phyloP scores from a whole-genome alignment of 2,797 vertebrate genomes.

The Florisuga fusca region DNA sequence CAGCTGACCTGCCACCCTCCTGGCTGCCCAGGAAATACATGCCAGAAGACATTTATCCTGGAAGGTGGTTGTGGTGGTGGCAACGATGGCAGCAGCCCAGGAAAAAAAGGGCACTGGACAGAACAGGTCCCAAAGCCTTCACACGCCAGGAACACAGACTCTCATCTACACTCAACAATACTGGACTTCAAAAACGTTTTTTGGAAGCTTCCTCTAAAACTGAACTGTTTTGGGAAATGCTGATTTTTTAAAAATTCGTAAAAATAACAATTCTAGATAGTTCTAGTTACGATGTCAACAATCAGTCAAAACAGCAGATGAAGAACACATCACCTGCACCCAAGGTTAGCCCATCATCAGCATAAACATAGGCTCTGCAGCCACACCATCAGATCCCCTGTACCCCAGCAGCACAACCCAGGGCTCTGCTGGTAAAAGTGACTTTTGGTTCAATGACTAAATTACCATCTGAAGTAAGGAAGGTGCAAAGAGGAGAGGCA shows the following conservation, averaged over 20 bases:
- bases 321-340: not conserved
- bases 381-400: not conserved
- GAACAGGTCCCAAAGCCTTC: not conserved
- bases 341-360: not conserved
- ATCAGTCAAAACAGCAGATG: not conserved
- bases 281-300: not conserved
- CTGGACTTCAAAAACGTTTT: not conserved
- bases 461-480: not conserved
- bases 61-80: not conserved
- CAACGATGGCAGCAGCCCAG: not conserved
- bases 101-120: not conserved
- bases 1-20: not conserved
- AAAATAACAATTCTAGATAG: not conserved
- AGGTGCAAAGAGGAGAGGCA: not conserved
- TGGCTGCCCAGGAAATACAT: rapidly evolving
- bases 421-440: not conserved
- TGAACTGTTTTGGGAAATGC: not conserved
- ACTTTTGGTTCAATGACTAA: not conserved
- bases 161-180: not conserved
- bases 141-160: rapidly evolving
- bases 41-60: not conserved
- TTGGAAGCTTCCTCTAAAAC: not conserved
- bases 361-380: not conserved
- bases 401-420: not conserved
- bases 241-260: not conserved